These are phyloP conservation scores for Cenopis cana DNA, from an alignment of 2,888 invertebrate species.

Conservation along the genomic window DNA sequence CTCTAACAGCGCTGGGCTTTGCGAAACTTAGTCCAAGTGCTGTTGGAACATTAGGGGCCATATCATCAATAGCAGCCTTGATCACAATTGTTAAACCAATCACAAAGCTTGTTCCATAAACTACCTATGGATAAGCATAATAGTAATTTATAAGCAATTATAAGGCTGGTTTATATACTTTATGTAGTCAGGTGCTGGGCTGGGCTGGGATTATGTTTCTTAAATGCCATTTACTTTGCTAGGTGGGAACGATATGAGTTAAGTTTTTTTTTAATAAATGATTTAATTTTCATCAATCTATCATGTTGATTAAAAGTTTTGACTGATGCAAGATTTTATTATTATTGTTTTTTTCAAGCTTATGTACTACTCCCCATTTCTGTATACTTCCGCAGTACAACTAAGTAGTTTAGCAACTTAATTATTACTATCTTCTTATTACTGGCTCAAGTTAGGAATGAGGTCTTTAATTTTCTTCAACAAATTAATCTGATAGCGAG, in stretches of 20 bases:
- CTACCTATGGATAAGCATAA: neutral
- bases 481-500: no score
- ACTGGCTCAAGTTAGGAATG: no score
- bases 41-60: slow-evolving; percentile 90
- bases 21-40: slow-evolving; percentile 91
- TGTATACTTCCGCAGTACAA: no score
- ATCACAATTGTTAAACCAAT: slow-evolving; percentile 91
- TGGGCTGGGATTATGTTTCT: slow-evolving; percentile 38
- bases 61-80: slow-evolving; percentile 93
- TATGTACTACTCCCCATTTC: neutral
- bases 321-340: slow-evolving; percentile 11
- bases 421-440: no score
- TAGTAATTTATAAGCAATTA: neutral
- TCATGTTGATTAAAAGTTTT: slow-evolving; percentile 35
- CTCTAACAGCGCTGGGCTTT: slow-evolving; percentile 92
- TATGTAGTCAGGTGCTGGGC: slow-evolving; percentile 36
- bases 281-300: slow-evolving; percentile 14
- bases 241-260: neutral
- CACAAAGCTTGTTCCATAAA: slow-evolving; percentile 88
- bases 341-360: neutral
- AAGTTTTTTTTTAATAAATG: neutral
- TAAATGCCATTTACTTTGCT: slow-evolving; percentile 14
- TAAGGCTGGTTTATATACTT: slow-evolving; percentile 23
- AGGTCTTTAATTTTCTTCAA: no score
- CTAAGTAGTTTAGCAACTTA: no score